Conservation (phyloP, 2,888 invertebrate species). For the Ophioninae sp. region DNA sequence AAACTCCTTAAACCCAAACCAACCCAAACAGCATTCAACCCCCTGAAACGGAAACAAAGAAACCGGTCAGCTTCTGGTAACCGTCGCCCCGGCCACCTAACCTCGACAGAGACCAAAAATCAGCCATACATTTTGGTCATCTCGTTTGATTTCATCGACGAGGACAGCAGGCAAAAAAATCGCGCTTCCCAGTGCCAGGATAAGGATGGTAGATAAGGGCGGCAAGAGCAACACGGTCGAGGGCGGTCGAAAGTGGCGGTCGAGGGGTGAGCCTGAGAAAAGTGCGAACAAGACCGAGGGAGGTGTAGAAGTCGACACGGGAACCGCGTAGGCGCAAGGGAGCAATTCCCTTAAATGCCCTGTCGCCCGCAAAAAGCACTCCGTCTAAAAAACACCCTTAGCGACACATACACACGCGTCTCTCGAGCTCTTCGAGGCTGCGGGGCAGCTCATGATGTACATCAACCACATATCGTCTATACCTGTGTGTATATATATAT, state of each 20-base stretch:
- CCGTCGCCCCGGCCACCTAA: background rate
- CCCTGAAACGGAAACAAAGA: too few species aligned
- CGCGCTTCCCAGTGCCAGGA: slow-evolving; percentile 21
- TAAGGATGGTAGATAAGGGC: background rate
- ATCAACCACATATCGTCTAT: slow-evolving; percentile 21
- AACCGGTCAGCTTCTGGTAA: background rate
- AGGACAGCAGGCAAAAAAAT: slow-evolving; percentile 18
- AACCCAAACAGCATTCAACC: too few species aligned
- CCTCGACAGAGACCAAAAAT: background rate
- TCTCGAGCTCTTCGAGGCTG: slow-evolving; percentile 49
- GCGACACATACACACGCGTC: slow-evolving; percentile 49
- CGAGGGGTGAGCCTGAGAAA: slow-evolving; percentile 37
- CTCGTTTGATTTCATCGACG: slow-evolving; percentile 42
- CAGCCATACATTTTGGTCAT: slow-evolving; percentile 31
- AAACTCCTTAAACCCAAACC: too few species aligned
- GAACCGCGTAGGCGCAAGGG: slow-evolving; percentile 71
- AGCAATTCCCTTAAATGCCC: slow-evolving; percentile 80
- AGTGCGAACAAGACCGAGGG: slow-evolving; percentile 53
- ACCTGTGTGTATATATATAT: background rate
- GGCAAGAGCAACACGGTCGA: slow-evolving; percentile 24
- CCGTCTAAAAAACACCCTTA: slow-evolving; percentile 76
- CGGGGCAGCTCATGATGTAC: slow-evolving; percentile 28
- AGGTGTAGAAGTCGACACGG: slow-evolving; percentile 46
- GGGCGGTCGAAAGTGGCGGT: slow-evolving; percentile 23
- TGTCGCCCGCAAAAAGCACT: slow-evolving; percentile 80